Percentiles rank a stretch among this genome's conserved stretches.
phyloP scores from a whole-genome alignment of 2,888 invertebrate genomes.

The Sicus ferrugineus region DNA sequence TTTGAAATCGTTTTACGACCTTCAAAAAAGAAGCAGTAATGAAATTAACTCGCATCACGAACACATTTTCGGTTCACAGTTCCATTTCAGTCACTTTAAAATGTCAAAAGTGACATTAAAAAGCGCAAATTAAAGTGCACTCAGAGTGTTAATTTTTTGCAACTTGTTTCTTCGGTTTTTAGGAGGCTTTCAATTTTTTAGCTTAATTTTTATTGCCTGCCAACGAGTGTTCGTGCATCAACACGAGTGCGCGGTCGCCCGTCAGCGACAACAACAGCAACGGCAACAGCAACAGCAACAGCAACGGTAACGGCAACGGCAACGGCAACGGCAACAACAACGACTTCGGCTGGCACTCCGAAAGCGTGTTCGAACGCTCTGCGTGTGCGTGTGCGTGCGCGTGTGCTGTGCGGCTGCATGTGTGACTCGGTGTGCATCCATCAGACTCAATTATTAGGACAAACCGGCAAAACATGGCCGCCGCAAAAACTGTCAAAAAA shows the following conservation, averaged over 20 bases:
- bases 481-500: conserved; percentile 36
- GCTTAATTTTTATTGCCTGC: conserved; percentile 40
- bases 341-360: neutral
- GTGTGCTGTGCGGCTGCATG: neutral
- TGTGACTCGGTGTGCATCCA: conserved; percentile 28
- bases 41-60: neutral
- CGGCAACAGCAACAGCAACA: conserved; percentile 14
- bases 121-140: conserved; percentile 34
- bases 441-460: conserved; percentile 47
- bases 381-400: conserved; percentile 15
- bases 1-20: too few relatives aligned
- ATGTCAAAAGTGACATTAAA: conserved; percentile 30
- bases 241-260: too few relatives aligned
- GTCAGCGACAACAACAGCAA: neutral
- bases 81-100: conserved; percentile 9
- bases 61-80: neutral
- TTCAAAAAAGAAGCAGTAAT: too few relatives aligned
- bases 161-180: neutral
- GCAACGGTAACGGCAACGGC: conserved; percentile 1
- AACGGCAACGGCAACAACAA: neutral
- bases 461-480: conserved; percentile 44
- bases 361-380: neutral
- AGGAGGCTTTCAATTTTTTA: conserved; percentile 37
- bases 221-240: conserved; percentile 35
- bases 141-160: conserved; percentile 32